phyloP scores from a whole-genome alignment of 2,113 vertebrate genomes.

The Empidonax alnorum region DNA sequence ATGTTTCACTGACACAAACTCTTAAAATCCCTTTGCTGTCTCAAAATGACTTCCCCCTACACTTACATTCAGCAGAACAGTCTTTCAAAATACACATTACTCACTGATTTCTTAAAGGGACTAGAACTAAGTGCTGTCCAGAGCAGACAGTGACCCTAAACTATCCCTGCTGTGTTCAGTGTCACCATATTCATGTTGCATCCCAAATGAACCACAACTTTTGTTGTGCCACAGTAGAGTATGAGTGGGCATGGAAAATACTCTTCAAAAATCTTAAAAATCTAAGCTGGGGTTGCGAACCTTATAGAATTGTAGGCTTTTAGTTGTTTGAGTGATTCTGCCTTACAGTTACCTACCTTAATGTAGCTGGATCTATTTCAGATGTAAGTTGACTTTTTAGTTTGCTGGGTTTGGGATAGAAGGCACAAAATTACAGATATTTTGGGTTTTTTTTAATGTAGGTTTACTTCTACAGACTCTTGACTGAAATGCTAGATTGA shows the following conservation, averaged over 20 bases:
- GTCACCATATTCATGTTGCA: accelerated
- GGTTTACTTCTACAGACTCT: background rate
- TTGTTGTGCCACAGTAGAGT: background rate
- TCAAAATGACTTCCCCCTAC: background rate
- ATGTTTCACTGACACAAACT: background rate
- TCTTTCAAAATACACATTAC: background rate
- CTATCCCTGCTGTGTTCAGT: background rate
- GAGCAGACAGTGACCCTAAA: background rate
- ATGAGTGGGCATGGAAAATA: background rate
- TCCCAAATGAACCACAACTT: background rate
- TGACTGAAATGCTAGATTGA: background rate
- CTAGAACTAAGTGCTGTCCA: background rate
- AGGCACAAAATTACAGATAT: background rate
- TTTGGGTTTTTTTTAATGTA: background rate
- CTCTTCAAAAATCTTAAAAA: background rate
- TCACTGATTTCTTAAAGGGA: background rate
- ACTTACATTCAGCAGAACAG: background rate
- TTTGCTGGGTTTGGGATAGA: background rate
- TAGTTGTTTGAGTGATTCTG: background rate
- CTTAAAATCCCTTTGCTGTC: background rate
- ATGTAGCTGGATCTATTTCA: background rate
- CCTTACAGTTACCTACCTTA: background rate
- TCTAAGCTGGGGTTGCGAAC: background rate
- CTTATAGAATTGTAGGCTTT: background rate
- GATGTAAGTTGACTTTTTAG: background rate